Evolutionary conservation across 2,888 invertebrate genomes (phyloP), one percentile per base, ranked within the genome.

Genomic region (Zaprionus obscuricornis): DNA sequence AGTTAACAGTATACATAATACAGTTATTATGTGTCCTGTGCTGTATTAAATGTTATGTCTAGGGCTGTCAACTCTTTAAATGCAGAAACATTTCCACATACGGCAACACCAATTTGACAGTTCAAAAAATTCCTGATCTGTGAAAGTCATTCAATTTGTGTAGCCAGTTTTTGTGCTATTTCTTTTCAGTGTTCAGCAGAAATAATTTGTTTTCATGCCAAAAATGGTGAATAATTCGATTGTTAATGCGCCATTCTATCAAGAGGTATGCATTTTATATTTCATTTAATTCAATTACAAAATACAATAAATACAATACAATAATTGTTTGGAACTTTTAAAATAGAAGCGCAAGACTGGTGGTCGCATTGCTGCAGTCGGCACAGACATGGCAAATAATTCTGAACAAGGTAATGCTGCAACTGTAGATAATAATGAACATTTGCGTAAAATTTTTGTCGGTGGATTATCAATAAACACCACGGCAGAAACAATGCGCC

Each of bases 401-500:
- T 6, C 40, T 1, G 50, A 37, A 11, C 4, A 33, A 1, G 17
- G 18, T 8, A 16, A 10, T 16, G 22, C 10, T 36, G 17, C 6
- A 3, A 26, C 6, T 33, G 36, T n/a, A 7, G 8, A 58, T 1
- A 58, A 20, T 4, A 47, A 31, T 14, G 89, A 89, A 36, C 88
- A 88, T 58, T 82, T 89, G 54, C 77, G 88, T 10, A 89, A 89
- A 74, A 85, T 89, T 47, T 89, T 89, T 37, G 77, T 89, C 39
- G 89, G 89, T 3, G 89, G 89, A 0, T 51, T 89, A 2, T 84
- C 89, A 3, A 73, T 85, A 7, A 73, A 77, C 47, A 88, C 88
- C 8, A 86, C 76, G 1, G 82, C 83, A 39, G 87, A 85, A 0
- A 71, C 82, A 0, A 50, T 89, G 13, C 85, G 83, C 3, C 49